A percentile compares a stretch with the other conserved stretches of the same genome.
Evolutionary conservation across 2,113 vertebrate genomes (phyloP).

Genomic region (Orycteropus afer): DNA sequence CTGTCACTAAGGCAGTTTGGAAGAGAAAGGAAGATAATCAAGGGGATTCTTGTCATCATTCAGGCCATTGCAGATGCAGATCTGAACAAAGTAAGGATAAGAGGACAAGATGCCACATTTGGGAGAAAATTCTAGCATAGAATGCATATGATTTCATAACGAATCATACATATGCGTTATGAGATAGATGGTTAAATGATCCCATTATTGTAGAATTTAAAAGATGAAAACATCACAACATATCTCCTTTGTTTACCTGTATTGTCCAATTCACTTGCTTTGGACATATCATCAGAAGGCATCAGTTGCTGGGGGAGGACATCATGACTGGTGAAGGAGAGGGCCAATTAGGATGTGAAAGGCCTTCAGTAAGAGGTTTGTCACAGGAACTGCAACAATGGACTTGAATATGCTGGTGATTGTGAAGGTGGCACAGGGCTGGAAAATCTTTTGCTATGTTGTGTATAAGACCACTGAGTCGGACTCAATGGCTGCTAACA

Average conservation of each 20-base stretch:
- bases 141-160: neutral
- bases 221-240: neutral
- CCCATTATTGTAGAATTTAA: neutral
- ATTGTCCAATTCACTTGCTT: neutral
- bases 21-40: neutral
- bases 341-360: neutral
- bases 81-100: neutral
- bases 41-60: neutral
- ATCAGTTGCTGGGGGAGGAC: neutral
- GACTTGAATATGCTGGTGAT: neutral
- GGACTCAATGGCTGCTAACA: neutral
- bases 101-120: neutral
- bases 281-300: neutral
- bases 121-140: neutral
- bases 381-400: neutral
- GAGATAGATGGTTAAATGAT: neutral
- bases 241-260: neutral
- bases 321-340: neutral
- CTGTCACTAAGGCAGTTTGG: neutral
- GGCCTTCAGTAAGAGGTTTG: too few species aligned
- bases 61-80: neutral
- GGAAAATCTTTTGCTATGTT: neutral
- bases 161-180: too few species aligned
- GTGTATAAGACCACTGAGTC: neutral
- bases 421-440: neutral